A percentile compares a stretch with the other conserved stretches of the same genome.
These are phyloP conservation scores for Steinernema feltiae DNA, from an alignment of 1,140 invertebrate genomes.

Conservation along the genomic window DNA sequence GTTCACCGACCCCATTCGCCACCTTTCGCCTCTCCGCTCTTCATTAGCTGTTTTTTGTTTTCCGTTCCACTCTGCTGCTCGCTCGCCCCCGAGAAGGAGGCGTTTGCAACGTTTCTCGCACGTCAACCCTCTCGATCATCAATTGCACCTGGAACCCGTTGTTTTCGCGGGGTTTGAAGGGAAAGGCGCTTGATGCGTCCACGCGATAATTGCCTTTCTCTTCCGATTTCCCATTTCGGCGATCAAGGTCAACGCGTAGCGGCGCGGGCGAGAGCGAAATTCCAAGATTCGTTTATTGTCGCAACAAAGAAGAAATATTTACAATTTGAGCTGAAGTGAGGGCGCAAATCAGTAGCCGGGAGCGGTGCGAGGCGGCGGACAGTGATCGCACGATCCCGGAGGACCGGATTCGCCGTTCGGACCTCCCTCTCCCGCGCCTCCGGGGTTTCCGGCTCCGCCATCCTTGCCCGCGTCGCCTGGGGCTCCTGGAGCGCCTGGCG, in stretches of 20 bases:
- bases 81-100: background rate
- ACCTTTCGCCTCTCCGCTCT: too few relatives aligned
- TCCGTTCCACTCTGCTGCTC: background rate
- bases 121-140: background rate
- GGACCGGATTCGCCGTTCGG: background rate
- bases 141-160: slow-evolving; percentile 7
- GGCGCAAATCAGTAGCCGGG: slow-evolving; percentile 22
- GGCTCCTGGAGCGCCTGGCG: background rate
- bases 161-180: slow-evolving; percentile 9
- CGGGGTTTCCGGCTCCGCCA: slow-evolving; percentile 9
- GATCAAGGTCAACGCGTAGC: background rate
- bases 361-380: slow-evolving; percentile 26
- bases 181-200: background rate
- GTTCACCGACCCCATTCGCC: too few relatives aligned
- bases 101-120: background rate
- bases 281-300: background rate
- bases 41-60: background rate
- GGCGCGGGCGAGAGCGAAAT: background rate
- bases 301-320: too few relatives aligned
- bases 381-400: slow-evolving; percentile 25
- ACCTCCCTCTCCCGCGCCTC: slow-evolving; percentile 7
- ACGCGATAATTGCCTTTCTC: background rate
- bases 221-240: background rate
- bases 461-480: background rate
- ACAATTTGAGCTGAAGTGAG: background rate